A percentile compares a stretch with the other conserved stretches of the same genome.
phyloP scores from a whole-genome alignment of 1,140 invertebrate species.

The Mycetomoellerius zeteki region DNA sequence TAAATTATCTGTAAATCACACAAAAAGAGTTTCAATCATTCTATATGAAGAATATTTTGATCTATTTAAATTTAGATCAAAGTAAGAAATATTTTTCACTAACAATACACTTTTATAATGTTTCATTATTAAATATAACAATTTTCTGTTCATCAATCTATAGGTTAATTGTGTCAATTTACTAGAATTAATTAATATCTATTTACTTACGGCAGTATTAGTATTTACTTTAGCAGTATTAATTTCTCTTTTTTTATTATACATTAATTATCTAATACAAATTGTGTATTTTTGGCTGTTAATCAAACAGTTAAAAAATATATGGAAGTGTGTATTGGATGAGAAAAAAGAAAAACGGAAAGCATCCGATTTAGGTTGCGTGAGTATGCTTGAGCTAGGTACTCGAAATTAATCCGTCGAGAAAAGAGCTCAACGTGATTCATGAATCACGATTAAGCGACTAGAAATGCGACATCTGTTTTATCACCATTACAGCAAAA shows the following conservation, averaged over 20 bases:
- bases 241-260: not conserved
- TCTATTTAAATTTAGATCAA: not conserved
- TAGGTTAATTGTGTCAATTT: not conserved
- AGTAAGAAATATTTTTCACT: not conserved
- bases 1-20: not conserved
- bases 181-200: conserved; percentile 6
- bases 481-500: conserved; percentile 55
- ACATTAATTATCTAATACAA: conserved; percentile 1
- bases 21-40: not conserved
- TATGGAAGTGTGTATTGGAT: not conserved
- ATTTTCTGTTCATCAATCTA: not conserved
- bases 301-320: not conserved
- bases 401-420: conserved; percentile 69
- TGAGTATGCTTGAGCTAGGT: conserved; percentile 2
- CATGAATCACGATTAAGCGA: conserved; percentile 45
- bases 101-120: not conserved
- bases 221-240: not conserved
- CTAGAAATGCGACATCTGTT: conserved; percentile 55
- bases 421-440: conserved; percentile 47
- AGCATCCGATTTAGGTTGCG: conserved; percentile 39
- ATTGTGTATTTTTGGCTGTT: not conserved
- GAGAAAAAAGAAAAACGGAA: not conserved
- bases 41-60: not conserved
- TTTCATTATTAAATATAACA: not conserved
- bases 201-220: not conserved